Conservation (phyloP, 2,797 vertebrate species). For the Tolypeutes matacus region DNA sequence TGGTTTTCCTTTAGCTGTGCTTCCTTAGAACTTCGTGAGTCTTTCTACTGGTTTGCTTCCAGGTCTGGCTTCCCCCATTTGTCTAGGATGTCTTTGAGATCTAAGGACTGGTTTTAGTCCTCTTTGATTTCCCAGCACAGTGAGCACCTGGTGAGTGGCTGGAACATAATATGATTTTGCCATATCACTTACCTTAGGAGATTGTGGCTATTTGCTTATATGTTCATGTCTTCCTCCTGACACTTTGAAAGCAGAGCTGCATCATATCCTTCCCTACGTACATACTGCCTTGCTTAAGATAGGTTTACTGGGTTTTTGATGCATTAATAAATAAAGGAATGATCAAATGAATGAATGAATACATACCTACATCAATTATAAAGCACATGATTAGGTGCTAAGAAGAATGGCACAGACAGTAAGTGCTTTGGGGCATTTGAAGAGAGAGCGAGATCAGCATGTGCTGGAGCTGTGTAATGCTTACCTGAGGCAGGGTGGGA, state of each 20-base stretch:
- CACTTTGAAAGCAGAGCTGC: neutral
- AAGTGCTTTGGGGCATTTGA: neutral
- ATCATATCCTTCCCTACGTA: neutral
- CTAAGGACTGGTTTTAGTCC: neutral
- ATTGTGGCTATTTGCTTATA: neutral
- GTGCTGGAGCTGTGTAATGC: neutral
- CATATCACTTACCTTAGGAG: neutral
- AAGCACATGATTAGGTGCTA: neutral
- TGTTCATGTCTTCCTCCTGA: neutral
- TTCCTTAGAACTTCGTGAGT: neutral
- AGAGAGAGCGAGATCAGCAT: neutral
- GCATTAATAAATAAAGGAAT: neutral
- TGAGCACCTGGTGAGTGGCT: neutral
- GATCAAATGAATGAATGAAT: neutral
- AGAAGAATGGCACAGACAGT: neutral
- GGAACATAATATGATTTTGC: neutral
- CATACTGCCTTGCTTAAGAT: neutral
- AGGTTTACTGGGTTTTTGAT: neutral
- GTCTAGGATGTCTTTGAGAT: neutral
- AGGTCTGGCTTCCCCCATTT: neutral
- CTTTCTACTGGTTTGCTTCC: neutral
- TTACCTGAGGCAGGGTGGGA: neutral
- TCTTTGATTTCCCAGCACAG: neutral
- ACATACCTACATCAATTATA: neutral
- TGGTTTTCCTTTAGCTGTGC: neutral